These are phyloP conservation scores for Muricea muricata DNA, from an alignment of 92 coral and sea anemone species.

Conservation along the genomic window DNA sequence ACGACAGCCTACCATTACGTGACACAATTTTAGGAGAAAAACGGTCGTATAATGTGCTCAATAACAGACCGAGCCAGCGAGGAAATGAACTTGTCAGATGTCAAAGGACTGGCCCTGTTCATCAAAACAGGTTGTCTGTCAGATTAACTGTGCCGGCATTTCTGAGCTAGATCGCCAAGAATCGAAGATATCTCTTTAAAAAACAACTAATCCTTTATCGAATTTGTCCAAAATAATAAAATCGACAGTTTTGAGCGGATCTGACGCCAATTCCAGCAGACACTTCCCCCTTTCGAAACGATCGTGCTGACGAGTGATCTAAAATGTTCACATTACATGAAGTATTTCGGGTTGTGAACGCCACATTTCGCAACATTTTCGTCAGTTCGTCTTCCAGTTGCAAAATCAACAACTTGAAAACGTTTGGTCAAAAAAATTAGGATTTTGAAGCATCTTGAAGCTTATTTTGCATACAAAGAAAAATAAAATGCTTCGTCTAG, in stretches of 20 bases:
- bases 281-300: background rate
- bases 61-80: background rate
- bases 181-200: background rate
- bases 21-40: background rate
- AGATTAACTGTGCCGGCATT: background rate
- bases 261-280: slow-evolving; percentile 12
- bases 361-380: background rate
- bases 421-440: background rate
- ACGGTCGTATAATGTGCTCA: background rate
- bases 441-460: background rate
- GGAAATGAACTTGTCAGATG: background rate
- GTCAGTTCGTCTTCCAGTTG: background rate
- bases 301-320: background rate
- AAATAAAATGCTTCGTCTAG: background rate
- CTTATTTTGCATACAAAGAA: background rate
- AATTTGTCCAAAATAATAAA: background rate
- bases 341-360: background rate
- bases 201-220: background rate
- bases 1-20: background rate
- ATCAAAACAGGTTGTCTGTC: background rate
- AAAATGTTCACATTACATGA: background rate
- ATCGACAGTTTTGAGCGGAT: background rate
- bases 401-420: background rate
- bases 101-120: background rate
- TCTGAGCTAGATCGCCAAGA: background rate